These are phyloP conservation scores for Ichneumoninae sp. DNA, from an alignment of 2,888 invertebrate species.

Conservation along the genomic window DNA sequence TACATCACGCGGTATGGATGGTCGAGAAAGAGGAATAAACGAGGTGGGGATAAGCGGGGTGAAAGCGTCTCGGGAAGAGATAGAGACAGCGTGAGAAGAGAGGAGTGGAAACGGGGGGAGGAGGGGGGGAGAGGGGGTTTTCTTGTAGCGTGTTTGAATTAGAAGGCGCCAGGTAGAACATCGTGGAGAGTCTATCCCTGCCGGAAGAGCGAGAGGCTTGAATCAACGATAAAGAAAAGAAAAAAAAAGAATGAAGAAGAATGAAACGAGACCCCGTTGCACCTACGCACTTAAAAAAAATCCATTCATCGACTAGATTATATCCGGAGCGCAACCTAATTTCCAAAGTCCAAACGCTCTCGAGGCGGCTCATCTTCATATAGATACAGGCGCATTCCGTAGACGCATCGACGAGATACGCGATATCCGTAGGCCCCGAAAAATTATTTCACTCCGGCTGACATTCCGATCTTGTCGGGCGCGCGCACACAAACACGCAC, in stretches of 20 bases:
- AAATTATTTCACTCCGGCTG: conserved; percentile 53
- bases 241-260: conserved; percentile 10
- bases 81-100: conserved; percentile 60
- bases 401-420: conserved; percentile 46
- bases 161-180: conserved; percentile 78
- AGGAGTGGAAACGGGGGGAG: conserved; percentile 24
- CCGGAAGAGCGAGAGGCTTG: conserved; percentile 18
- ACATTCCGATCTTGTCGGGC: conserved; percentile 42
- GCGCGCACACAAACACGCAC: not conserved
- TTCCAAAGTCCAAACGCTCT: conserved; percentile 51
- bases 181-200: conserved; percentile 68
- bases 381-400: conserved; percentile 55
- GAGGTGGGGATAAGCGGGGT: conserved; percentile 49
- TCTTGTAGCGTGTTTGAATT: conserved; percentile 71
- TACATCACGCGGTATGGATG: conserved; percentile 58
- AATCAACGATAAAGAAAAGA: conserved; percentile 46
- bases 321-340: conserved; percentile 60
- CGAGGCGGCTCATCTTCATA: conserved; percentile 16
- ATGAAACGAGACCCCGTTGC: conserved; percentile 39
- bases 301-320: conserved; percentile 61
- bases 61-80: conserved; percentile 56
- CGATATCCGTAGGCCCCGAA: conserved; percentile 5
- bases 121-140: conserved; percentile 12
- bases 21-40: conserved; percentile 65
- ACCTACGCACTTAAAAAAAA: conserved; percentile 57